phyloP scores from a whole-genome alignment of 2,113 vertebrate species.

The Corynorhinus townsendii region DNA sequence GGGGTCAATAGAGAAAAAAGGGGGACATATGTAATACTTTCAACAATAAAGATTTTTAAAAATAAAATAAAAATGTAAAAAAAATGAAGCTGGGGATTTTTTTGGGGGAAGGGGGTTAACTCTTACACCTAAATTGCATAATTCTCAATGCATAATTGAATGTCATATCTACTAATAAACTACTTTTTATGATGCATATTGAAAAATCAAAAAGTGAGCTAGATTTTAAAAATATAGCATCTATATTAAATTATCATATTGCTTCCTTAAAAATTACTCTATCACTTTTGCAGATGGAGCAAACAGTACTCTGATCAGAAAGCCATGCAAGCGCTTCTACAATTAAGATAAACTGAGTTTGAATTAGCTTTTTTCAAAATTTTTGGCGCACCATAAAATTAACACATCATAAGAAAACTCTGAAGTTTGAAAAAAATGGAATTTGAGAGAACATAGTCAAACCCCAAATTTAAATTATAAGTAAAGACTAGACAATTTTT shows the following conservation, averaged over 20 bases:
- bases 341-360: slow-evolving; percentile 68
- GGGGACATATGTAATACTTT: too few species aligned
- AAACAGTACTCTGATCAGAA: slow-evolving; percentile 65
- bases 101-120: background rate
- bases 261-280: background rate
- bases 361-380: slow-evolving; percentile 61
- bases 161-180: background rate
- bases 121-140: slow-evolving; percentile 31
- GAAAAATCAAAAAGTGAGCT: background rate
- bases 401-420: slow-evolving; percentile 49
- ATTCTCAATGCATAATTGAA: background rate
- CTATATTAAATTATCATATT: slow-evolving; percentile 22
- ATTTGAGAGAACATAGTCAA: slow-evolving; percentile 47
- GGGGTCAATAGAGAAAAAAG: too few species aligned
- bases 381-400: slow-evolving; percentile 56
- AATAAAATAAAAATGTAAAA: too few species aligned
- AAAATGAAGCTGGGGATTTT: too few species aligned
- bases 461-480: slow-evolving; percentile 1
- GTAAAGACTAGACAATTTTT: background rate
- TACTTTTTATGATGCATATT: background rate
- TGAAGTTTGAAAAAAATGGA: slow-evolving; percentile 62
- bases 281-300: slow-evolving; percentile 49
- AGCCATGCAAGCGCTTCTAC: slow-evolving; percentile 55
- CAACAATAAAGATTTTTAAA: too few species aligned
- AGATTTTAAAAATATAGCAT: background rate